Base-by-base conservation (phyloP, 2,797 vertebrate genomes). In the Enteromius trimaculatus region DNA sequence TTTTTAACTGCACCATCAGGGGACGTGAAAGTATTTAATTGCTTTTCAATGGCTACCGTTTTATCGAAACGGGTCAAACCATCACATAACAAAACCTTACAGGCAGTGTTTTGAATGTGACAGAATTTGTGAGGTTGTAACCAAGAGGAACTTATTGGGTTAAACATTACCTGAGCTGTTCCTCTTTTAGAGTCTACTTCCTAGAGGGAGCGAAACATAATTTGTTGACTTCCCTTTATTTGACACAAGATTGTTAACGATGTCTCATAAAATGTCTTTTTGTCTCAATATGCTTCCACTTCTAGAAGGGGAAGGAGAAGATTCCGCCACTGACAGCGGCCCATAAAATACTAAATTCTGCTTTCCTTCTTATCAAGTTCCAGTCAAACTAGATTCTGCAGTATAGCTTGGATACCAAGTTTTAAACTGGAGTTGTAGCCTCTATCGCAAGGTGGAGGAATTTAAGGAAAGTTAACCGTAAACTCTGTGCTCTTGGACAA, bases 251-350 rank as follows among this genome's bases (percentile, higher is more conserved):
- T 64, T 85, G 80, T 85, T 65, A 72, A 70, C 75, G 7, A 72
- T 47, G 72, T 85, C 84, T 82, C 84, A 85, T 85, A 78, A 82
- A 81, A 82, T 44, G 55, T 72, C 80, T 85, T 77, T 78, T 85
- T 77, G 49, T 83, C 29, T 75, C 66, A 83, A 77, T 77, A 34
- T 3, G 64, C 78, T 79, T 79, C 68, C 77, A 81, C 44, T 53
- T 77, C 74, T 69, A 51, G 53, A 23, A 76, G 78, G 77, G 77
- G 81, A 77, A 71, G 83, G 75, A 81, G 86, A 86, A 79, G 60
- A 77, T 87, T 83, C 77, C 83, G 75, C 65, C 84, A 84, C 90
- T 89, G 87, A 85, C 79, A 86, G 85, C 77, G 87, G 89, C 82
- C 86, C 68, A 85, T 84, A 84, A 70, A 80, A 87, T 49, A 80